Percentiles rank a stretch among this genome's conserved stretches.
Evolutionary conservation across 2,113 vertebrate species (phyloP).

Genomic region (Phasianus colchicus): DNA sequence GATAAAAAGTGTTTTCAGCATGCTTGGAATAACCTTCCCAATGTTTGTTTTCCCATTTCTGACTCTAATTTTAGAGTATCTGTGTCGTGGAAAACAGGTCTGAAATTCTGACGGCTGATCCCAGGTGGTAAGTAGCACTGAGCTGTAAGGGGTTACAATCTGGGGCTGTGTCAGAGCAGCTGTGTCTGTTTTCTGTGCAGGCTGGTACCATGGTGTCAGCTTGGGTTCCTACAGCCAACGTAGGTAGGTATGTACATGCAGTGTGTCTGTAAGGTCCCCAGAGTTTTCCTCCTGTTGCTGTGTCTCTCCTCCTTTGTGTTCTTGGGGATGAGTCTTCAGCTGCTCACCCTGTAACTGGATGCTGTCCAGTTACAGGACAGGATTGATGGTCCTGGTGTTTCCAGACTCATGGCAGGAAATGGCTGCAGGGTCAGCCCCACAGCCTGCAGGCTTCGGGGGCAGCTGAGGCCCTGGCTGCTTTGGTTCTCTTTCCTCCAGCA

Average conservation of each 20-base stretch:
- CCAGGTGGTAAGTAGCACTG: neutral
- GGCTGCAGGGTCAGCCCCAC: no score
- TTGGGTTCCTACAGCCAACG: rapidly evolving
- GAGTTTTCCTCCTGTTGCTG: rapidly evolving
- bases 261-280: rapidly evolving
- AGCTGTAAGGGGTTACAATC: rapidly evolving
- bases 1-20: rapidly evolving
- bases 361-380: neutral
- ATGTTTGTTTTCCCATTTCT: rapidly evolving
- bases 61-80: rapidly evolving
- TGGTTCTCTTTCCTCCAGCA: no score
- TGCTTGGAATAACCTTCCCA: rapidly evolving
- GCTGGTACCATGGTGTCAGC: rapidly evolving
- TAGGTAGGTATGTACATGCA: rapidly evolving
- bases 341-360: neutral
- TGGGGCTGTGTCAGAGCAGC: rapidly evolving
- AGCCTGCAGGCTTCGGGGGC: neutral
- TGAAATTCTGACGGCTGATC: neutral
- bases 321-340: rapidly evolving
- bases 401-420: neutral
- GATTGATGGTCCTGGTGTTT: neutral
- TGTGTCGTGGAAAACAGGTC: no score
- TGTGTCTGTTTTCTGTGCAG: rapidly evolving
- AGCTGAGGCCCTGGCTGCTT: no score
- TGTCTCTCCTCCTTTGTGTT: neutral